Percentiles rank a stretch among this genome's conserved stretches.
Evolutionary conservation across 2,113 vertebrate species (phyloP).

Genomic region (Dermatemys mawii): DNA sequence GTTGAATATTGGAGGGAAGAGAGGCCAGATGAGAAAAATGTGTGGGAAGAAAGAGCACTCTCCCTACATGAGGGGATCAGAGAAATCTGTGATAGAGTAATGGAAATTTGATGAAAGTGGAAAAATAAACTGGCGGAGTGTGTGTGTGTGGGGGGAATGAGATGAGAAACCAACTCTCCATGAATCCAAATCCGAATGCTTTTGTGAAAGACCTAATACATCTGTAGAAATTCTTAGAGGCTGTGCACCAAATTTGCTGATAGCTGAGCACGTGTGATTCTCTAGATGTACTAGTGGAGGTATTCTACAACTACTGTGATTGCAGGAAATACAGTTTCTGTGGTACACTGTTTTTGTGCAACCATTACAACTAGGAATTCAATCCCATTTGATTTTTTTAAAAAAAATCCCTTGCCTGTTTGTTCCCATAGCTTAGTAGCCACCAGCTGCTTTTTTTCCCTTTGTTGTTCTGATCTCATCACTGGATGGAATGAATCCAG

Average conservation of each 20-base stretch:
- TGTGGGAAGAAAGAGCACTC: background rate
- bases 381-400: slow-evolving; percentile 1
- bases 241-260: background rate
- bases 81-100: background rate
- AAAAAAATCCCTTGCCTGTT: slow-evolving; percentile 42
- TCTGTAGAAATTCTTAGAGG: slow-evolving; percentile 11
- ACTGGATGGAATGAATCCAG: slow-evolving; percentile 53
- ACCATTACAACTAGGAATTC: background rate
- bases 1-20: background rate
- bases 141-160: too few species aligned
- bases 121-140: background rate
- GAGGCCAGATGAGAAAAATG: background rate
- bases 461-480: slow-evolving; percentile 67
- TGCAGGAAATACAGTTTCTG: slow-evolving; percentile 24
- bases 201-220: background rate
- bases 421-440: slow-evolving; percentile 39
- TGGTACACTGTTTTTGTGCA: background rate
- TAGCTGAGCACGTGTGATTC: background rate
- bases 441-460: slow-evolving; percentile 60
- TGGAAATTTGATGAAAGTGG: background rate
- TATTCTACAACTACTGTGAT: background rate
- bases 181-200: background rate
- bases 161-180: background rate
- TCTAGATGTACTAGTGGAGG: slow-evolving; percentile 16
- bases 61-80: background rate